phyloP scores from a whole-genome alignment of 1,140 invertebrate species.

The Drosophila melanica region DNA sequence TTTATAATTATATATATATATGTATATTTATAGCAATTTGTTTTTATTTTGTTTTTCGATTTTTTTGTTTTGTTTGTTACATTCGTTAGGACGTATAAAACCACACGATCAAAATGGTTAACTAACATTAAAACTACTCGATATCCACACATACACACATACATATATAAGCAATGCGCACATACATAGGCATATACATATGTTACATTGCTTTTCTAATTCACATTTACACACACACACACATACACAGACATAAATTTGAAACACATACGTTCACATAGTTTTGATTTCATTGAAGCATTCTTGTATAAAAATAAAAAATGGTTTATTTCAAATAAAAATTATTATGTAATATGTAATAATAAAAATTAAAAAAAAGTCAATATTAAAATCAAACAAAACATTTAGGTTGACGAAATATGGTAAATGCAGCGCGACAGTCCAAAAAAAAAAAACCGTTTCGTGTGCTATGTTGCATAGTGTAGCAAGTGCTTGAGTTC shows the following conservation, averaged over 20 bases:
- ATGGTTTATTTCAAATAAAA: conserved; percentile 64
- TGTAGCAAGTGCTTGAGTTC: conserved; percentile 23
- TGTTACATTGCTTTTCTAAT: conserved; percentile 10
- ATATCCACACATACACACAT: conserved; percentile 4
- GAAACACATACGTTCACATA: conserved; percentile 28
- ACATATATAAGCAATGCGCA: neutral
- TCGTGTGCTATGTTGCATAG: conserved; percentile 20
- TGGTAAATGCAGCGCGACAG: conserved; percentile 58
- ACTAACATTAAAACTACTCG: conserved; percentile 44
- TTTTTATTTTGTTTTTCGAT: conserved; percentile 42
- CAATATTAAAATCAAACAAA: conserved; percentile 49
- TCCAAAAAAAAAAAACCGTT: conserved; percentile 12
- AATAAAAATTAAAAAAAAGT: conserved; percentile 60
- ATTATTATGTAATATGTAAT: conserved; percentile 43
- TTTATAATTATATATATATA: no score
- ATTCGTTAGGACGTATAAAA: conserved; percentile 68
- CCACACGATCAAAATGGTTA: conserved; percentile 56
- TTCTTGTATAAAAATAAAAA: conserved; percentile 72
- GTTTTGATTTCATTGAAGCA: conserved; percentile 34
- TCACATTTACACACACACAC: conserved; percentile 1
- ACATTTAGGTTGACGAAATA: conserved; percentile 25
- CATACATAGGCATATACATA: conserved; percentile 19
- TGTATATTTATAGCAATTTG: conserved; percentile 34
- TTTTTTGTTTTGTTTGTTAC: conserved; percentile 42
- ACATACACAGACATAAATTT: neutral